phyloP scores from a whole-genome alignment of 2,113 vertebrate species.

The Sinocyclocheilus anshuiensis region DNA sequence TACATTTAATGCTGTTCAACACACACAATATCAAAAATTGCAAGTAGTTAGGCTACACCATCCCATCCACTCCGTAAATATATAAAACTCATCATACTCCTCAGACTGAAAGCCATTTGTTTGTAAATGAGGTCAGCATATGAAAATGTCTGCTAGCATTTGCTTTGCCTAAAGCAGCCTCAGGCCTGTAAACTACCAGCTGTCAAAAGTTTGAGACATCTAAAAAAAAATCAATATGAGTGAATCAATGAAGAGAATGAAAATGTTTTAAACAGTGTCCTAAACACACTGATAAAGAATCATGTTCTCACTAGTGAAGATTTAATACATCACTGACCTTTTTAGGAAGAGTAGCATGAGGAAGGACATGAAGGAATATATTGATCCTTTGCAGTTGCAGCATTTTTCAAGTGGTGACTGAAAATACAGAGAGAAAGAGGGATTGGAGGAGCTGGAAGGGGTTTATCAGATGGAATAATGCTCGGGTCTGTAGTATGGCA shows the following conservation, averaged over 20 bases:
- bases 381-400: slow-evolving; percentile 29
- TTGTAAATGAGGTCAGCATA: neutral
- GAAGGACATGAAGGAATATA: slow-evolving; percentile 25
- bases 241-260: slow-evolving; percentile 2
- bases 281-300: slow-evolving; percentile 9
- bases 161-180: neutral
- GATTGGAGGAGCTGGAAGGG: neutral
- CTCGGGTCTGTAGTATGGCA: neutral
- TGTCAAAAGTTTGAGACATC: neutral
- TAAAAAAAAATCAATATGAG: neutral
- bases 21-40: neutral
- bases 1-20: neutral
- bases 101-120: neutral
- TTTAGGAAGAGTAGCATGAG: slow-evolving; percentile 17
- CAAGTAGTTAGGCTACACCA: no score
- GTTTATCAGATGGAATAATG: slow-evolving; percentile 28
- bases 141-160: neutral
- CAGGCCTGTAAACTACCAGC: neutral
- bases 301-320: neutral
- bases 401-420: slow-evolving; percentile 33
- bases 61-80: neutral
- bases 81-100: neutral
- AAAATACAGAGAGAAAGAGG: slow-evolving; percentile 1
- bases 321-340: slow-evolving; percentile 42
- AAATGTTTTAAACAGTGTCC: neutral